phyloP scores from a whole-genome alignment of 2,888 invertebrate genomes.

The Sepioteuthis lessoniana region DNA sequence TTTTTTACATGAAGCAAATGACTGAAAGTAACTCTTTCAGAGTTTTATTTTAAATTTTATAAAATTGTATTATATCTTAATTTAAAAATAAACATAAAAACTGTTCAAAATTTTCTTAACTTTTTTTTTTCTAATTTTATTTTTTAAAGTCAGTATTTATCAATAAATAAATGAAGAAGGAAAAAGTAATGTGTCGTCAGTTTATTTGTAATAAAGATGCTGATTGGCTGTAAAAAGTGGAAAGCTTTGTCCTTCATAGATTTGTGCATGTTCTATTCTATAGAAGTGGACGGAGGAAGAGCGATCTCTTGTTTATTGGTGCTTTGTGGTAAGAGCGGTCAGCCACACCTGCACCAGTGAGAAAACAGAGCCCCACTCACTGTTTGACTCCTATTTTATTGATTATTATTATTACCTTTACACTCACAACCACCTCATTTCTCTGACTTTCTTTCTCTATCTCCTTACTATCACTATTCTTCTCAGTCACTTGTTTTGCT shows the following conservation, averaged over 20 bases:
- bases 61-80: too few relatives aligned
- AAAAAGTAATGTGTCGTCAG: background rate
- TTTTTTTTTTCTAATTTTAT: background rate
- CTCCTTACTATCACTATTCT: background rate
- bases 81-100: too few relatives aligned
- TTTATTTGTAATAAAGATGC: background rate
- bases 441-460: background rate
- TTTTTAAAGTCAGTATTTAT: background rate
- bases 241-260: conserved; percentile 4
- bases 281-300: conserved; percentile 46
- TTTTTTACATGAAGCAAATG: too few relatives aligned
- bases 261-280: conserved; percentile 41
- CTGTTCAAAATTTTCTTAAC: background rate
- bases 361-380: conserved; percentile 44
- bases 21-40: too few relatives aligned
- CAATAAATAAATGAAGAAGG: background rate
- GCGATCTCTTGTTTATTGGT: conserved; percentile 45
- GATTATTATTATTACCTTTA: background rate
- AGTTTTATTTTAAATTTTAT: too few relatives aligned
- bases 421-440: background rate
- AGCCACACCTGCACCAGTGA: conserved; percentile 42
- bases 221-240: background rate
- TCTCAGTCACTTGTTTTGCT: background rate
- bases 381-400: background rate
- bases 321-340: conserved; percentile 45